Percentiles rank a stretch among this genome's conserved stretches.
These are phyloP conservation scores for Caenorhabditis doughertyi DNA, from an alignment of 2,888 invertebrate genomes.

Conservation along the genomic window DNA sequence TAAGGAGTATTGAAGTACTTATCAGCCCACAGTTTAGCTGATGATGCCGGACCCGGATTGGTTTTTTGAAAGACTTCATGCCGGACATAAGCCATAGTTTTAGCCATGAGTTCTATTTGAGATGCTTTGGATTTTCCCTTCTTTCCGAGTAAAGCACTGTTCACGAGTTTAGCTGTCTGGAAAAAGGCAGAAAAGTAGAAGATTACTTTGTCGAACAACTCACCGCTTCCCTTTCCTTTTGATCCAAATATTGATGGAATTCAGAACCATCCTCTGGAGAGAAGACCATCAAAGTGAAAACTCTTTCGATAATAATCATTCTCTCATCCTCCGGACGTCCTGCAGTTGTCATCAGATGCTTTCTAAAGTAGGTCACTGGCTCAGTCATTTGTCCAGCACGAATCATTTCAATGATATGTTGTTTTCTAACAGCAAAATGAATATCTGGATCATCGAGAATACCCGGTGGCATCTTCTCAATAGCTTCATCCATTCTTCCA, in stretches of 20 bases:
- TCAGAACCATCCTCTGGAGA: conserved; percentile 9
- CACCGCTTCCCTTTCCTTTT: conserved; percentile 39
- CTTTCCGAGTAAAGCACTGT: conserved; percentile 41
- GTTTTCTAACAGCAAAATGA: conserved; percentile 30
- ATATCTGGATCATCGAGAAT: conserved; percentile 27
- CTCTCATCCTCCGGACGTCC: conserved; percentile 22
- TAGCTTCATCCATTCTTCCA: conserved; percentile 45
- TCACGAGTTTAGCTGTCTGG: conserved; percentile 46
- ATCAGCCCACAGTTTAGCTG: neutral
- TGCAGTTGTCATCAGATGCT: conserved; percentile 23
- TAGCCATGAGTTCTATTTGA: conserved; percentile 53
- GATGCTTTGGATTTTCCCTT: conserved; percentile 26
- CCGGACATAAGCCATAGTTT: conserved; percentile 13
- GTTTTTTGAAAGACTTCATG: neutral
- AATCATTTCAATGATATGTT: conserved; percentile 61
- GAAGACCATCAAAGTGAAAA: conserved; percentile 57
- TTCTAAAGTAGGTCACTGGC: conserved; percentile 47
- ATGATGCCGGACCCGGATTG: neutral
- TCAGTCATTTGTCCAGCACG: conserved; percentile 7
- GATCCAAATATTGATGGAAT: conserved; percentile 28
- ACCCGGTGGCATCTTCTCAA: conserved; percentile 13
- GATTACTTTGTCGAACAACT: neutral
- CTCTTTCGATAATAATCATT: conserved; percentile 46
- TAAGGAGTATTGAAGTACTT: neutral
- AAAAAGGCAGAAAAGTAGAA: neutral